Evolutionary conservation across 2,888 invertebrate genomes (phyloP), one percentile per base, ranked within the genome.

Genomic region (Macrosoma leucophasiata): DNA sequence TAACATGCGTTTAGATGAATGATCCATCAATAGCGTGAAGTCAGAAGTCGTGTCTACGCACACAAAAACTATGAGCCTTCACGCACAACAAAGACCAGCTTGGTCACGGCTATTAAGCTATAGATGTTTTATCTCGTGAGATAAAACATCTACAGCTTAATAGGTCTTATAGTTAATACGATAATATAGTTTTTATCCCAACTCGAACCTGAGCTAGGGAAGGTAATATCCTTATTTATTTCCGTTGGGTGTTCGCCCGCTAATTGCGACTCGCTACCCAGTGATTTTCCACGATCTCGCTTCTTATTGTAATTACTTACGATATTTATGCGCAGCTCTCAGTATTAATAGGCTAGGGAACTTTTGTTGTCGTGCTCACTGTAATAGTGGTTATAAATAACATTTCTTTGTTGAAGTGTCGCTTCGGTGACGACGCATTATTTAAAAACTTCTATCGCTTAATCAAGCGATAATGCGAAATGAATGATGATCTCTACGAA

Each of bases 151-250:
- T n/a, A n/a, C n/a, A n/a, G n/a, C n/a, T n/a, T n/a, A n/a, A n/a
- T n/a, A n/a, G n/a, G n/a, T n/a, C n/a, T n/a, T n/a, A n/a, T n/a
- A n/a, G 7, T 52, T 48, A 52, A 49, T 55, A 61, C 54, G 65
- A 62, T 67, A 62, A 65, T 67, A 70, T 66, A 68, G 65, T 74
- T 73, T 74, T 74, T 66, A 68, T 67, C 60, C 57, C 36, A 48
- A 49, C 55, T 60, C 47, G 58, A 57, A 65, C 65, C 52, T 55
- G 57, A 52, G 64, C 58, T 46, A 43, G 54, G 48, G 49, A 55
- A 64, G 53, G 57, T 65, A 74, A 77, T 73, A 78, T 79, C 72
- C 69, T 77, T 79, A 77, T 79, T 79, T 79, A 79, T 81, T 73
- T 81, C 76, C 76, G 72, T 57, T 65, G 75, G 75, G 76, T 74